Evolutionary conservation across 2,113 vertebrate genomes (phyloP).

Genomic region (Electrona antarctica): DNA sequence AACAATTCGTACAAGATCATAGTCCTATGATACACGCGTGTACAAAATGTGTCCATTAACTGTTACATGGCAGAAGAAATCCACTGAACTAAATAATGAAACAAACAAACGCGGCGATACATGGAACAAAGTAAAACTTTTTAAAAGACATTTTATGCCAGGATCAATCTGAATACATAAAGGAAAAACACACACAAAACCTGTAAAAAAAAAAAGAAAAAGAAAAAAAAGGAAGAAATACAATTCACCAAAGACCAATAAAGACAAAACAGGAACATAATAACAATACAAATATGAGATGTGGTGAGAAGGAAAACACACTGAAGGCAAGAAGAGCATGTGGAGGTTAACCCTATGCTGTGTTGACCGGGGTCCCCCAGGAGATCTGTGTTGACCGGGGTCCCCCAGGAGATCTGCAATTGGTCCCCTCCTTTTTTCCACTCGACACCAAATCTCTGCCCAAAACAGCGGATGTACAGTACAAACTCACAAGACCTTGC

Average conservation of each 20-base stretch:
- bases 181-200: neutral
- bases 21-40: conserved; percentile 45
- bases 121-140: conserved; percentile 66
- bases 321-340: neutral
- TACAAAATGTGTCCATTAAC: conserved; percentile 74
- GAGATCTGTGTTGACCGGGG: too few species aligned
- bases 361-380: too few species aligned
- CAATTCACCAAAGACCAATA: conserved; percentile 19
- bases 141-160: conserved; percentile 67
- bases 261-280: conserved; percentile 12
- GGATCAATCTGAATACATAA: neutral
- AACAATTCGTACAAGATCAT: conserved; percentile 57
- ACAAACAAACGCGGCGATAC: conserved; percentile 60
- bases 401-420: too few species aligned
- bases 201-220: conserved; percentile 1
- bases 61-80: conserved; percentile 79
- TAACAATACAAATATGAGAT: conserved; percentile 15
- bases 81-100: conserved; percentile 71
- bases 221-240: conserved; percentile 20
- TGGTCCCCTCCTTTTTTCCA: too few species aligned
- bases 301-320: neutral
- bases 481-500: too few species aligned
- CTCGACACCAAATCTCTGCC: too few species aligned
- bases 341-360: too few species aligned
- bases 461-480: too few species aligned